phyloP scores from a whole-genome alignment of 2,113 vertebrate genomes.

The Etheostoma spectabile region DNA sequence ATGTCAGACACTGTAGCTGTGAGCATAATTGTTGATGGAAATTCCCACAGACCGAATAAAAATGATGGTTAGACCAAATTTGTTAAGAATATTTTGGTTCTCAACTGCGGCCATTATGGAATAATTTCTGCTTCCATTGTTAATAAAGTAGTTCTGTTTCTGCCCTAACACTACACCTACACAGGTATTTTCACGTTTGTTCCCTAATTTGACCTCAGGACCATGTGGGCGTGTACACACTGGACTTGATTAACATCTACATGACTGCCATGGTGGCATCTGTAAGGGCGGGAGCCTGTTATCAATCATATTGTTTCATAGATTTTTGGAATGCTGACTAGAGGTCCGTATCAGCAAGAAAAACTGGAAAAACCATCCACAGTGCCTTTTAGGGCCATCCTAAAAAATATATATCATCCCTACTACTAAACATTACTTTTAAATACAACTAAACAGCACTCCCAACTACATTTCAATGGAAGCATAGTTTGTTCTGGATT shows the following conservation, averaged over 20 bases:
- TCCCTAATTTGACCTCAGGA: neutral
- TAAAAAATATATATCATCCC: neutral
- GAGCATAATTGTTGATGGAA: neutral
- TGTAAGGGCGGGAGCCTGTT: neutral
- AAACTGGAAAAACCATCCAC: neutral
- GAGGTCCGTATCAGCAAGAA: neutral
- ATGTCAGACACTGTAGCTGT: conserved; percentile 26
- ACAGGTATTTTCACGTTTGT: neutral
- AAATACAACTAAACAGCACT: no score
- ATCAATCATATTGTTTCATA: neutral
- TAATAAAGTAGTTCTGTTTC: neutral
- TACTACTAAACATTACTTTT: no score
- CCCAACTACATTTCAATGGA: no score
- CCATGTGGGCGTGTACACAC: neutral
- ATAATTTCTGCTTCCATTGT: conserved; percentile 9
- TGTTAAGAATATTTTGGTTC: conserved; percentile 23
- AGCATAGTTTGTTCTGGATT: no score
- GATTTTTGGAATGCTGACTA: neutral
- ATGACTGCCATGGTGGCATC: neutral
- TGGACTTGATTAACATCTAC: neutral
- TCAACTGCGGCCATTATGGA: neutral
- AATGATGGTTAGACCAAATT: conserved; percentile 7
- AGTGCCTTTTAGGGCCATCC: neutral
- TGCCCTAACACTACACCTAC: neutral
- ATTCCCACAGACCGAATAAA: neutral